Conservation (phyloP, 2,113 vertebrate species). For the Psilopsiagon aurifrons region DNA sequence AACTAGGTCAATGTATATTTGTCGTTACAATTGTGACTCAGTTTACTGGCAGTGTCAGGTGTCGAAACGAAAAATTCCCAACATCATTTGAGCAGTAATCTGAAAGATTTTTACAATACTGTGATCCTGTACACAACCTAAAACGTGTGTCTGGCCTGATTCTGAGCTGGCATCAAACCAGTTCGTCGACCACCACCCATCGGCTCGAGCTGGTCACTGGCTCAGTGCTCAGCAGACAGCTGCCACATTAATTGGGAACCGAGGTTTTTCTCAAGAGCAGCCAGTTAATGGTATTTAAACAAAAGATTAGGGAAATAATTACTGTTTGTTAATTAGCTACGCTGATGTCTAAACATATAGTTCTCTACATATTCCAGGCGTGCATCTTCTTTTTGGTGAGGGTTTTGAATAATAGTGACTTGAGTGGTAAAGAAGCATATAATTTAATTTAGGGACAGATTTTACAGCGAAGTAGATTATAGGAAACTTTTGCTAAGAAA, state of each 20-base stretch:
- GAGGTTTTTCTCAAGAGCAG: conserved; percentile 51
- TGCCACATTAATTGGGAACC: conserved; percentile 25
- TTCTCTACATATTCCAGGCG: conserved; percentile 9
- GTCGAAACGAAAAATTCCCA: conserved; percentile 16
- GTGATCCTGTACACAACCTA: conserved; percentile 13
- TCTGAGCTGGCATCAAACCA: neutral
- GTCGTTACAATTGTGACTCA: conserved; percentile 55
- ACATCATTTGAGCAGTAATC: neutral
- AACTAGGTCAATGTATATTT: conserved; percentile 59
- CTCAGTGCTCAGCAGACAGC: conserved; percentile 27
- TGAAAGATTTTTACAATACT: neutral
- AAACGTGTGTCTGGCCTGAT: neutral
- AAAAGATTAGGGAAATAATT: conserved; percentile 59
- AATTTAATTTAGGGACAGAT: conserved; percentile 55
- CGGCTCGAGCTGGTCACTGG: neutral
- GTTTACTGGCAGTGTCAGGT: conserved; percentile 49
- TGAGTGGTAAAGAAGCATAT: conserved; percentile 44
- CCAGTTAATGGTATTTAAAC: conserved; percentile 59
- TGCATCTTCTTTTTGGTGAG: conserved; percentile 38
- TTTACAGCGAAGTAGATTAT: conserved; percentile 35
- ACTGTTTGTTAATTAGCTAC: conserved; percentile 39
- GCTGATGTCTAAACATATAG: conserved; percentile 56
- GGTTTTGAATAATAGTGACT: neutral
- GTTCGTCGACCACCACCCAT: neutral
- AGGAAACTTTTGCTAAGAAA: neutral